phyloP scores from a whole-genome alignment of 1,140 invertebrate species.

The Gonatopus flavifemur region DNA sequence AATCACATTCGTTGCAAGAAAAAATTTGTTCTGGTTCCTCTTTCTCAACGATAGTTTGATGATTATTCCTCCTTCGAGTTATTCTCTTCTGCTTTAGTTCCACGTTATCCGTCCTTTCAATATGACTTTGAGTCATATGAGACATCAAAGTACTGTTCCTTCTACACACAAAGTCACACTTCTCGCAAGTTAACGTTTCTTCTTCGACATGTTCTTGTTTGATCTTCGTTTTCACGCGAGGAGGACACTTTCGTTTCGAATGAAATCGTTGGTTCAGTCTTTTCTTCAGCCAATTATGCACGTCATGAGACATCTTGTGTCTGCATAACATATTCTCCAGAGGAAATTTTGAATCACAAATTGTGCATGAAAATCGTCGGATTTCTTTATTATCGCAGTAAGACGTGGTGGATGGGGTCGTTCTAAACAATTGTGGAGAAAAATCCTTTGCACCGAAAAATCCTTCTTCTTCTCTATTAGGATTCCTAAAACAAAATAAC shows the following conservation, averaged over 20 bases:
- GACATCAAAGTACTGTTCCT: slow-evolving; percentile 21
- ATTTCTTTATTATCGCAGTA: slow-evolving; percentile 1
- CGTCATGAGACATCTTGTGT: slow-evolving; percentile 32
- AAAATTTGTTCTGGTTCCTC: slow-evolving; percentile 16
- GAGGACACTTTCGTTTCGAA: not conserved
- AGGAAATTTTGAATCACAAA: slow-evolving; percentile 42
- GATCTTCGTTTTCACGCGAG: slow-evolving; percentile 15
- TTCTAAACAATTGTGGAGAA: too few relatives aligned
- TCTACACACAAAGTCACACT: slow-evolving; percentile 23
- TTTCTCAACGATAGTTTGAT: not conserved
- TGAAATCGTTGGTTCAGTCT: slow-evolving; percentile 7
- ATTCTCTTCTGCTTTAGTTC: slow-evolving; percentile 3
- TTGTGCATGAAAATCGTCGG: slow-evolving; percentile 27
- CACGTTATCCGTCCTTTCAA: not conserved
- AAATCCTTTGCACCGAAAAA: too few relatives aligned
- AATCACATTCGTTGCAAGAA: slow-evolving; percentile 46
- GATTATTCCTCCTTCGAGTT: not conserved
- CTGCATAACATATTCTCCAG: slow-evolving; percentile 37
- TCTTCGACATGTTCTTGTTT: not conserved
- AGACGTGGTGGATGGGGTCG: too few relatives aligned
- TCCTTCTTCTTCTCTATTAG: too few relatives aligned
- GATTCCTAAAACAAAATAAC: not conserved
- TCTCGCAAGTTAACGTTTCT: slow-evolving; percentile 12
- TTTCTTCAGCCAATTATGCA: slow-evolving; percentile 5
- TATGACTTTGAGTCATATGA: slow-evolving; percentile 21